Evolutionary conservation across 1,140 invertebrate species (phyloP), one percentile per base, ranked within the genome.

Genomic region (Heliconius himera): DNA sequence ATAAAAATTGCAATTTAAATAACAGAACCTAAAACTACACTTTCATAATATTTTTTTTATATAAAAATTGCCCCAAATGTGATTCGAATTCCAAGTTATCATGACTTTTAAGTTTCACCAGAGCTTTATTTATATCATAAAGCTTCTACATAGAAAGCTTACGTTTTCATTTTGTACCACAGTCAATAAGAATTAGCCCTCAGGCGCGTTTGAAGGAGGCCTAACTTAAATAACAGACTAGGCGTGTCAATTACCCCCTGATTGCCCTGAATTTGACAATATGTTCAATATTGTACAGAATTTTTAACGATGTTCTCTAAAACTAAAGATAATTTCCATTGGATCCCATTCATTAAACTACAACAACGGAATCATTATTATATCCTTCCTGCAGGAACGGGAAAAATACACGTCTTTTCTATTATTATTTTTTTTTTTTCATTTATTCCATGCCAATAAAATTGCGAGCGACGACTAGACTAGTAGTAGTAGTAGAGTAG

Each of bases 171-270:
- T 22, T 84, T 81, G 78, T 41, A 73, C 80, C 83, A 76, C 71
- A 66, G 72, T 83, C 79, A 80, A 83, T 81, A 84, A 81, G 78
- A 80, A 86, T 86, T 86, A 84, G 81, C 72, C 82, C 82, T 79
- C 74, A 80, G 83, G 81, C 83, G 77, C 79, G 77, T 77, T 82
- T 77, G 75, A 66, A 78, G 74, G 73, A 76, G 76, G 79, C 80
- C 76, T 84, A 84, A 80, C 81, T 80, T 83, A 84, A 84, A 86
- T 85, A 85, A 84, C 84, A 76, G 85, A 51, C 76, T 79, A 74
- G 83, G 81, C 77, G 83, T 84, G 82, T 80, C 84, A 76, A 84
- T 84, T 83, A 82, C 82, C 79, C 49, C 74, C 79, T 82, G 85
- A 84, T 83, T 86, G 83, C 38, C 78, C 84, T 80, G 83, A 81